Evolutionary conservation across 64 coral and sea anemone genomes (phyloP).

Genomic region (Montipora efflorescens): DNA sequence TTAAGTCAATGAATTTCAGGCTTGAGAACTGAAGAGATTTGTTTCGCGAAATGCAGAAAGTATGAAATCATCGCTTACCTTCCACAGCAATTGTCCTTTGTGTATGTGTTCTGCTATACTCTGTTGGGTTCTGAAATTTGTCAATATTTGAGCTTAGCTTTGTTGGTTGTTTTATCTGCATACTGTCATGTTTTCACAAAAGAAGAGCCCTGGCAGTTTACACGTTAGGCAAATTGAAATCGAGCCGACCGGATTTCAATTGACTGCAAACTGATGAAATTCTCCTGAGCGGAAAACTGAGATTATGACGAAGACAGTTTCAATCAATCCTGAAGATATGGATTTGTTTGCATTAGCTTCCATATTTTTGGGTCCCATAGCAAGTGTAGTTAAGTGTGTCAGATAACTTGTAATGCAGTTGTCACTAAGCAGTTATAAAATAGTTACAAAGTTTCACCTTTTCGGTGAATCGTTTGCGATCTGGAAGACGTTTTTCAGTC

Average conservation of each 20-base stretch:
- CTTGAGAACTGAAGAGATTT: not conserved
- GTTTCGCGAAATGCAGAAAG: not conserved
- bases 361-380: not conserved
- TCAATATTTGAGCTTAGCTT: not conserved
- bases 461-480: not conserved
- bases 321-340: not conserved
- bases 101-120: not conserved
- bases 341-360: not conserved
- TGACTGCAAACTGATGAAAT: not conserved
- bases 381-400: not conserved
- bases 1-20: too few relatives aligned
- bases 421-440: not conserved
- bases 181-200: not conserved
- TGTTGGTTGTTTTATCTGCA: not conserved
- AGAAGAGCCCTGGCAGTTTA: not conserved
- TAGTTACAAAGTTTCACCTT: not conserved
- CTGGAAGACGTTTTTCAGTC: not conserved
- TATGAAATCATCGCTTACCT: not conserved
- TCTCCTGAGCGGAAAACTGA: not conserved
- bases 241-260: not conserved
- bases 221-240: not conserved
- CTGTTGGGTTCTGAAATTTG: not conserved
- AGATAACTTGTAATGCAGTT: not conserved
- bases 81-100: not conserved
- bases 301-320: not conserved